Conservation (phyloP, 2,113 vertebrate genomes). For the Hyperoodon ampullatus region DNA sequence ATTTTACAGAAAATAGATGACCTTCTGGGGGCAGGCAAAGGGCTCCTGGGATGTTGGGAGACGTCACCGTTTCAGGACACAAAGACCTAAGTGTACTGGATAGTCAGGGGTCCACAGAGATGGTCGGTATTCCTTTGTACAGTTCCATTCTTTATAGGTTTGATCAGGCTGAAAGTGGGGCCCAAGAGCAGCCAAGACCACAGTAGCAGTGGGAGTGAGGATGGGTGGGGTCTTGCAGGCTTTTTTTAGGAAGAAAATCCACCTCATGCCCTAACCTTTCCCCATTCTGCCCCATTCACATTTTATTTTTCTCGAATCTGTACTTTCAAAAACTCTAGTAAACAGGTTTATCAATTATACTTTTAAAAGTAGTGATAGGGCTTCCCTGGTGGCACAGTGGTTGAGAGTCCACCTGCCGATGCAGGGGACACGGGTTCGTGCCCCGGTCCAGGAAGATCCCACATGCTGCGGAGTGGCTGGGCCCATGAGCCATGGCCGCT, state of each 20-base stretch:
- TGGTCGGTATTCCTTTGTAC: not conserved
- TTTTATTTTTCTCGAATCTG: not conserved
- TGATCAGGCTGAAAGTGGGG: not conserved
- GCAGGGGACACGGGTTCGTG: too few species aligned
- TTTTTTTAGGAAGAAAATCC: not conserved
- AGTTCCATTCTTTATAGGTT: not conserved
- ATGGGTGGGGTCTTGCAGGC: not conserved
- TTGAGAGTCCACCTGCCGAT: too few species aligned
- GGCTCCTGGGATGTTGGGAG: not conserved
- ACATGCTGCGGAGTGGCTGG: too few species aligned
- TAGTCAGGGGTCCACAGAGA: not conserved
- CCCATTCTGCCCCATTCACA: not conserved
- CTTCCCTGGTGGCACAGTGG: too few species aligned
- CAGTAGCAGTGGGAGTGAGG: not conserved
- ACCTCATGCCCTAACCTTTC: not conserved
- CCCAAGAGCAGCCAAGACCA: not conserved
- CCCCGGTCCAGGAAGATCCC: too few species aligned
- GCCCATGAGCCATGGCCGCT: too few species aligned
- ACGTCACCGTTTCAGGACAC: not conserved
- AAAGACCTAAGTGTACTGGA: not conserved
- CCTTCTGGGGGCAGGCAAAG: not conserved
- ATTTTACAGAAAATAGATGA: not conserved
- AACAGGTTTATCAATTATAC: not conserved
- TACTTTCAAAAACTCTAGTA: conserved; percentile 4
- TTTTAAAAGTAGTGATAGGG: conserved; percentile 2